Base-by-base conservation (phyloP, 2,113 vertebrate species). In the Myotis yumanensis region DNA sequence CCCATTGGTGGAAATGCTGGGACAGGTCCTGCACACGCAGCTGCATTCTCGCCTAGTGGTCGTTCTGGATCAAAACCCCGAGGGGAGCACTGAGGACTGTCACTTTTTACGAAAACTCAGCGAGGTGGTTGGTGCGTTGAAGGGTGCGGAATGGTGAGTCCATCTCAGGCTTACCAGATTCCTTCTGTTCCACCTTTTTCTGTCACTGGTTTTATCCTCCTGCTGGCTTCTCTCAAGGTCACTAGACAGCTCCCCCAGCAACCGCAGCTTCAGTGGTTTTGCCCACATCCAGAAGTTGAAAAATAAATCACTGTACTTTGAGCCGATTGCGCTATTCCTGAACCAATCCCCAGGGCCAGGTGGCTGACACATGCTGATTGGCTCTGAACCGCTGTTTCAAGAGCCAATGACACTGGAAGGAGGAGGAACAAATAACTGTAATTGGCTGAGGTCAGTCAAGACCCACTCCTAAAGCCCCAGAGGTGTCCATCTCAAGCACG, bases 21-120 rank as follows among this genome's bases (percentile, higher is more conserved):
- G 25, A n/a, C 0, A 2, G 43, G 28, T 4, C 14, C 37, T 22
- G 7, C 1, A 0, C 2, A 7, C 12, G 1, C 23, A 35, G 5
- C 30, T 22, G 9, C 40, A 10, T 22, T 30, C 66, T 30, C 22
- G 30, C 22, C n/a, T 17, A 7, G 11, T 2, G n/a, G 6, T 6
- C 15, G 54, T 4, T 57, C 52, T 20, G 54, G 15, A 51, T 68
- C 52, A 30, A 83, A 83, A 48, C 37, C n/a, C 23, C 9, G 2
- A 25, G 25, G 22, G 4, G 12, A 91, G n/a, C 4, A 4, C 25
- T 3, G 0, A 0, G 12, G 30, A 8, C 4, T 11, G 1, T 22
- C 48, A 80, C 11, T 75, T 18, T 66, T 15, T 7, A 17, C 0
- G 3, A 16, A 48, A 37, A 5, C 25, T n/a, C 32, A 1, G 43